A percentile compares a stretch with the other conserved stretches of the same genome.
These are phyloP conservation scores for Diceros bicornis DNA, from an alignment of 2,797 vertebrate species.

Conservation along the genomic window DNA sequence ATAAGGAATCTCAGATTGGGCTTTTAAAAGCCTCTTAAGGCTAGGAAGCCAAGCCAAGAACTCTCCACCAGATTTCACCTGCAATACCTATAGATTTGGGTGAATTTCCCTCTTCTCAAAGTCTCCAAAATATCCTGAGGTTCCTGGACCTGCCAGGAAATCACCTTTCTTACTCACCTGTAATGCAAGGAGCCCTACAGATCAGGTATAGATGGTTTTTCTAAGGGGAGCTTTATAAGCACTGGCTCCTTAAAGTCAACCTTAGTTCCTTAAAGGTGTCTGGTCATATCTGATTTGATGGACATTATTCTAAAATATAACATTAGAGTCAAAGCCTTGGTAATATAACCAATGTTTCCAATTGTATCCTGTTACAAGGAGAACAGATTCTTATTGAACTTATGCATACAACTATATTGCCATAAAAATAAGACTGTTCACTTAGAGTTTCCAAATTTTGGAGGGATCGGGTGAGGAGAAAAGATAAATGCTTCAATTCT, in stretches of 20 bases:
- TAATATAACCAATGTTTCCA: background rate
- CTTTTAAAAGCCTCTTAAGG: background rate
- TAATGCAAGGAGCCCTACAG: background rate
- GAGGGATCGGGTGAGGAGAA: background rate
- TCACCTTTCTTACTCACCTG: too few relatives aligned
- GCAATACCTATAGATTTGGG: background rate
- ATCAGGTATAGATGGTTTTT: background rate
- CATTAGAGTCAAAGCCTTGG: background rate
- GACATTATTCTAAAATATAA: background rate
- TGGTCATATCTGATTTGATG: background rate
- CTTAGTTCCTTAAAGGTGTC: background rate
- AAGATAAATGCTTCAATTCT: background rate
- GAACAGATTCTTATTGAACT: background rate
- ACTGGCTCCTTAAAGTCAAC: background rate
- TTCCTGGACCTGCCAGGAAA: too few relatives aligned
- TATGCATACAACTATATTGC: background rate
- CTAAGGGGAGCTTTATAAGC: background rate
- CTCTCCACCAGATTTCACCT: background rate
- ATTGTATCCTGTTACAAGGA: background rate
- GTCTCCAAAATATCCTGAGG: background rate
- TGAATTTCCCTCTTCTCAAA: background rate
- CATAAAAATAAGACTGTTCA: background rate
- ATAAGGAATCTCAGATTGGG: background rate
- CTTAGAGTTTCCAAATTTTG: background rate
- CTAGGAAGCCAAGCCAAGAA: background rate